Evolutionary conservation across 1,140 invertebrate genomes (phyloP).

Genomic region (Apocrypta bakeri): DNA sequence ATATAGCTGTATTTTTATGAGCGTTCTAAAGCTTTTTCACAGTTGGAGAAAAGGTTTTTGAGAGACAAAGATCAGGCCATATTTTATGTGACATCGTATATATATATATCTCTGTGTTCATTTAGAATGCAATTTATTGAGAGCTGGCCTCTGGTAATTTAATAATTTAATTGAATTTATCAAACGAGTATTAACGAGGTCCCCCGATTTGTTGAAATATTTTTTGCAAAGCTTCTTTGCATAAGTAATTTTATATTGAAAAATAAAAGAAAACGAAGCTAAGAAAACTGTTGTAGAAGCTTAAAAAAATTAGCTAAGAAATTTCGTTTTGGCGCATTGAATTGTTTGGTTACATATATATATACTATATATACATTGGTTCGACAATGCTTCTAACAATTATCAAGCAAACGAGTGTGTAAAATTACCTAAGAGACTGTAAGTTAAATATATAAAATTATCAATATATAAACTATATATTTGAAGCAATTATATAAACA

Average conservation of each 20-base stretch:
- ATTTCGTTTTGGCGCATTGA: not conserved
- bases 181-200: not conserved
- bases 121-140: constrained; percentile 16
- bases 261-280: not conserved
- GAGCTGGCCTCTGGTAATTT: constrained; percentile 50
- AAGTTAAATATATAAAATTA: constrained; percentile 42
- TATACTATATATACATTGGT: too few relatives aligned
- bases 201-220: constrained; percentile 7
- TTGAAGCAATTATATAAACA: constrained; percentile 4
- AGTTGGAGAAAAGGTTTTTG: not conserved
- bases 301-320: not conserved
- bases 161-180: constrained; percentile 21
- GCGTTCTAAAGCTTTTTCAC: constrained; percentile 21
- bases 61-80: constrained; percentile 20
- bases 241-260: not conserved
- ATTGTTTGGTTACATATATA: not conserved
- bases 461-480: constrained; percentile 19
- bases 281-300: not conserved
- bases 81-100: constrained; percentile 19
- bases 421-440: constrained; percentile 59
- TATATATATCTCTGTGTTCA: constrained; percentile 33
- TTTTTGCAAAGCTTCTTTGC: constrained; percentile 9
- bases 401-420: not conserved
- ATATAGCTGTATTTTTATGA: constrained; percentile 73
- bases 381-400: not conserved